phyloP scores from a whole-genome alignment of 2,113 vertebrate genomes.

The Caloenas nicobarica region DNA sequence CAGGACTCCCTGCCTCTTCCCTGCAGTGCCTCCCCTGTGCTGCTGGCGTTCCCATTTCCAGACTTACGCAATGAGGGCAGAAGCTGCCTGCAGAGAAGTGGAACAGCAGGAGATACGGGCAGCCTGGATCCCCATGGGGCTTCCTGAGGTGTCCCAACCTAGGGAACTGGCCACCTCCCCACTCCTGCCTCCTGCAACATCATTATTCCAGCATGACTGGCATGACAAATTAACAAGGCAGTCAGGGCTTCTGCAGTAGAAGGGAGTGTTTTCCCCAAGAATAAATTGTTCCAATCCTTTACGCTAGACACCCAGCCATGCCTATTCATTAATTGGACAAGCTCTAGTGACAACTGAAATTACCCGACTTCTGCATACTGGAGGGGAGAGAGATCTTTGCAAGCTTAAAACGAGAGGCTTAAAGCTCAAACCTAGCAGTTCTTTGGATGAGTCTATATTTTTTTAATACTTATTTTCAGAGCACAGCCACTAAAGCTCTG shows the following conservation, averaged over 20 bases:
- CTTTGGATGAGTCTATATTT: neutral
- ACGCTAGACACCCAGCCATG: slow-evolving; percentile 17
- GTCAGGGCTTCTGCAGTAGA: slow-evolving; percentile 17
- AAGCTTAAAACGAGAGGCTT: neutral
- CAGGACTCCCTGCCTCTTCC: too few species aligned
- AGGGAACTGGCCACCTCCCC: neutral
- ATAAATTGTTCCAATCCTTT: slow-evolving; percentile 55
- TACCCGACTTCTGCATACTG: neutral
- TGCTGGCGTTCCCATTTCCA: neutral
- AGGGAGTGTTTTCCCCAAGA: neutral
- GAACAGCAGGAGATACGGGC: neutral
- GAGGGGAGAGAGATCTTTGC: neutral
- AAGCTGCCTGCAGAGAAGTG: neutral
- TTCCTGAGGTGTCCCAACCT: slow-evolving; percentile 23
- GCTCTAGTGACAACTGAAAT: slow-evolving; percentile 48
- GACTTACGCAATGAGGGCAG: neutral
- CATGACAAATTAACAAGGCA: slow-evolving; percentile 28
- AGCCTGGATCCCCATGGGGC: neutral
- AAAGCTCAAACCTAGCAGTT: neutral
- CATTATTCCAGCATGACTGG: slow-evolving; percentile 41
- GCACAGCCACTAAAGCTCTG: neutral
- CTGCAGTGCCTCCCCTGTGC: neutral
- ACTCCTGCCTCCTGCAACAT: neutral
- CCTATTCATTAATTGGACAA: slow-evolving; percentile 58
- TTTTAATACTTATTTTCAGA: neutral